A percentile compares a stretch with the other conserved stretches of the same genome.
These are phyloP conservation scores for Callionymus lyra DNA, from an alignment of 2,113 vertebrate genomes.

Conservation along the genomic window DNA sequence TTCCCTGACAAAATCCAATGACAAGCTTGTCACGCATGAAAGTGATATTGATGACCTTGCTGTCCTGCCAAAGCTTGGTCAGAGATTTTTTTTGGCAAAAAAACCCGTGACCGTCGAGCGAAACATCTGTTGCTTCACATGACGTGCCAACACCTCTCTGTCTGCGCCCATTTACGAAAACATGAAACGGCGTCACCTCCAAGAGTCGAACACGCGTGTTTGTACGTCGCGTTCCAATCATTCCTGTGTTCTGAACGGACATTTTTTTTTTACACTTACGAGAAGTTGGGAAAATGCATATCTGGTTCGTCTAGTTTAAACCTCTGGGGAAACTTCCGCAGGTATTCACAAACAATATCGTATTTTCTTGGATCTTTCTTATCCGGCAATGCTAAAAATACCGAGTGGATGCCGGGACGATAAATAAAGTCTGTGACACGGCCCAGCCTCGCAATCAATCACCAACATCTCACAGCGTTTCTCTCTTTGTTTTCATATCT, in stretches of 20 bases:
- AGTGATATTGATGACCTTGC: conserved; percentile 63
- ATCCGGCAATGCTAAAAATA: conserved; percentile 86
- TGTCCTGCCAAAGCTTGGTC: conserved; percentile 86
- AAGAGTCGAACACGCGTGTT: conserved; percentile 43
- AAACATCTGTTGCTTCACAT: conserved; percentile 96
- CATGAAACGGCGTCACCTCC: conserved; percentile 90
- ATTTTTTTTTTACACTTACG: too few species aligned
- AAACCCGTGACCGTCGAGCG: conserved; percentile 86
- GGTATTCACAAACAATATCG: too few species aligned
- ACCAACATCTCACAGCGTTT: conserved; percentile 67
- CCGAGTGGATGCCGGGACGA: conserved; percentile 78
- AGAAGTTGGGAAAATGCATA: too few species aligned
- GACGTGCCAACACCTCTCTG: conserved; percentile 94
- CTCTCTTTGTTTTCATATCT: conserved; percentile 53
- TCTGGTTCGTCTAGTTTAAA: too few species aligned
- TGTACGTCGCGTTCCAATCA: too few species aligned
- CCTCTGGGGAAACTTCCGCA: too few species aligned
- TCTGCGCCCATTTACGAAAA: conserved; percentile 96
- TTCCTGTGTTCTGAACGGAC: too few species aligned
- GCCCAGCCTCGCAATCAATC: conserved; percentile 82
- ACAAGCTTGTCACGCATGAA: background rate
- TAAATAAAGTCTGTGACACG: conserved; percentile 83
- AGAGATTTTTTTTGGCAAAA: conserved; percentile 82
- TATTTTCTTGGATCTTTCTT: conserved; percentile 68
- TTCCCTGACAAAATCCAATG: too few species aligned